Conservation (phyloP, 2,797 vertebrate species). For the Sebastiscus tertius region DNA sequence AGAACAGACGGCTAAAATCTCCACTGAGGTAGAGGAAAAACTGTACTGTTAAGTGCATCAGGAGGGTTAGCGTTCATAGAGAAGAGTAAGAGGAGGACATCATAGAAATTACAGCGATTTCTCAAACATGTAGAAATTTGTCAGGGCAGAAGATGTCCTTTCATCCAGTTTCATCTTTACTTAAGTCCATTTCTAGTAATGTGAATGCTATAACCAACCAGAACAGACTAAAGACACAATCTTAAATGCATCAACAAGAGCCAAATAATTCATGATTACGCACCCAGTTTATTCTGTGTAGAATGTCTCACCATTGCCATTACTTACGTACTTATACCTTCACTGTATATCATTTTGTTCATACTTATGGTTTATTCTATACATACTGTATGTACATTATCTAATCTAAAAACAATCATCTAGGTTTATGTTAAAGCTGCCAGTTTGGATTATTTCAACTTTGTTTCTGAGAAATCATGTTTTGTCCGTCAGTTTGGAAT, state of each 20-base stretch:
- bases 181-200: background rate
- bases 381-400: background rate
- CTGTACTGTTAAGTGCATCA: background rate
- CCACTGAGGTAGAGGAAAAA: constrained; percentile 12
- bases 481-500: background rate
- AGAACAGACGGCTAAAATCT: constrained; percentile 14
- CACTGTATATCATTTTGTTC: background rate
- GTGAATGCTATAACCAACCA: background rate
- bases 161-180: constrained; percentile 2
- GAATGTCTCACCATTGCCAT: background rate
- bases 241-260: background rate
- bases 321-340: background rate
- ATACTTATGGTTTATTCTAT: background rate
- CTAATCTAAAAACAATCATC: background rate
- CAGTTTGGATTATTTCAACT: background rate
- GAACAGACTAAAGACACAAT: background rate
- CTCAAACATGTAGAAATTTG: background rate
- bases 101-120: background rate
- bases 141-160: background rate
- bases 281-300: background rate
- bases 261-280: background rate
- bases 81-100: background rate
- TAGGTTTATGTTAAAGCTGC: background rate
- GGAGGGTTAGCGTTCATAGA: background rate
- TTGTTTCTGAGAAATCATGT: background rate